phyloP scores from a whole-genome alignment of 2,888 invertebrate species.

The Eumacrocentrus americanus region DNA sequence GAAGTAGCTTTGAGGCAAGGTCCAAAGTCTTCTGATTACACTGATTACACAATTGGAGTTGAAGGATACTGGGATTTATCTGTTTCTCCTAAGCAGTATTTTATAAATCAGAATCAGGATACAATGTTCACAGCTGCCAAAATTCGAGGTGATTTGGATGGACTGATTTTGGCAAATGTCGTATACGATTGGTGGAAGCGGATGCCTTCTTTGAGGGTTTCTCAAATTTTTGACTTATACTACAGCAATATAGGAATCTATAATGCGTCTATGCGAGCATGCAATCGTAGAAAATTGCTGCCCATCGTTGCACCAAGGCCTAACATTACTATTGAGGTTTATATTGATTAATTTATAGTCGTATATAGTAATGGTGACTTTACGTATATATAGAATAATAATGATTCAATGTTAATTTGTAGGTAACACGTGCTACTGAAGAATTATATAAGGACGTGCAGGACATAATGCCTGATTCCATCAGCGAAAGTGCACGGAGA shows the following conservation, averaged over 20 bases:
- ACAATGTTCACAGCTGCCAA: slow-evolving; percentile 79
- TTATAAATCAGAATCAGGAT: slow-evolving; percentile 67
- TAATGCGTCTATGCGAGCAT: slow-evolving; percentile 67
- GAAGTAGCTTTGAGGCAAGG: slow-evolving; percentile 75
- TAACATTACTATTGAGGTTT: slow-evolving; percentile 66
- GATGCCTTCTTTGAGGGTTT: slow-evolving; percentile 68
- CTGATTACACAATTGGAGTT: slow-evolving; percentile 64
- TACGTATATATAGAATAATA: no score
- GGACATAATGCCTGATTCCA: slow-evolving; percentile 62
- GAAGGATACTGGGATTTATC: slow-evolving; percentile 79
- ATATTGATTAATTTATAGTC: background rate
- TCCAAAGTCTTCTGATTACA: slow-evolving; percentile 63
- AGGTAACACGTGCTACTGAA: slow-evolving; percentile 46
- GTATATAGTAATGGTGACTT: no score
- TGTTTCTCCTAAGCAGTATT: slow-evolving; percentile 72
- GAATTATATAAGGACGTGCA: slow-evolving; percentile 39
- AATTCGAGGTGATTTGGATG: slow-evolving; percentile 79
- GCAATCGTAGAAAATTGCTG: slow-evolving; percentile 69
- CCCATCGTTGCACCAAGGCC: slow-evolving; percentile 63
- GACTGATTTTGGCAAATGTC: slow-evolving; percentile 70
- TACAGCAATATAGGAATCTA: slow-evolving; percentile 74
- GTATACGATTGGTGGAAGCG: slow-evolving; percentile 63
- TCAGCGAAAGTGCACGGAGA: slow-evolving; percentile 63
- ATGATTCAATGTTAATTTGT: no score
- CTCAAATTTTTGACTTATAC: slow-evolving; percentile 82